Evolutionary conservation across 2,113 vertebrate genomes (phyloP).

Genomic region (Nibea coibor): DNA sequence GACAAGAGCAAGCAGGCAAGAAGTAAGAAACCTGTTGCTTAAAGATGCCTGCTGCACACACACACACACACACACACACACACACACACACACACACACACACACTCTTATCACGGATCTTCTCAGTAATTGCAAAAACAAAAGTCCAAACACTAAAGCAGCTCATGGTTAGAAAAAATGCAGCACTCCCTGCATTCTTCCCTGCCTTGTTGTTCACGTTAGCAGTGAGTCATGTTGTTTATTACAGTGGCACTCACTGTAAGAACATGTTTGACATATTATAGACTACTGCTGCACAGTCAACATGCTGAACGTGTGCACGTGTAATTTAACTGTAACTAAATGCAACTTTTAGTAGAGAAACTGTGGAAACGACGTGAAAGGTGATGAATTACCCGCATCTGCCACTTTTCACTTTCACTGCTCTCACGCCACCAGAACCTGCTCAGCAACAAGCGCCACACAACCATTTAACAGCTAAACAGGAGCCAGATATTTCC

Average conservation of each 20-base stretch:
- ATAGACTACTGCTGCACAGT: background rate
- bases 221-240: background rate
- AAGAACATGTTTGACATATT: background rate
- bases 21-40: constrained; percentile 86
- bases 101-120: background rate
- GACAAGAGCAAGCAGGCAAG: constrained; percentile 96
- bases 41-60: constrained; percentile 23
- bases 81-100: background rate
- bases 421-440: too few species aligned
- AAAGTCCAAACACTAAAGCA: background rate
- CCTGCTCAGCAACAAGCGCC: too few species aligned
- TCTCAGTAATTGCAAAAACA: background rate
- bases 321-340: too few species aligned
- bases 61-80: background rate
- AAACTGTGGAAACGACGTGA: too few species aligned
- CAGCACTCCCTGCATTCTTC: background rate
- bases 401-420: too few species aligned
- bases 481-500: too few species aligned
- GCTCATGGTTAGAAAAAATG: background rate
- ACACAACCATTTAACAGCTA: too few species aligned
- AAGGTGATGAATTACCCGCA: too few species aligned
- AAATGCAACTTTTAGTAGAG: too few species aligned
- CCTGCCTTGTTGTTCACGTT: background rate
- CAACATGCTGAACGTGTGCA: background rate
- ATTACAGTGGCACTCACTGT: too few species aligned